Conservation (phyloP, 1,140 invertebrate species). For the Trachelipus rathkii region DNA sequence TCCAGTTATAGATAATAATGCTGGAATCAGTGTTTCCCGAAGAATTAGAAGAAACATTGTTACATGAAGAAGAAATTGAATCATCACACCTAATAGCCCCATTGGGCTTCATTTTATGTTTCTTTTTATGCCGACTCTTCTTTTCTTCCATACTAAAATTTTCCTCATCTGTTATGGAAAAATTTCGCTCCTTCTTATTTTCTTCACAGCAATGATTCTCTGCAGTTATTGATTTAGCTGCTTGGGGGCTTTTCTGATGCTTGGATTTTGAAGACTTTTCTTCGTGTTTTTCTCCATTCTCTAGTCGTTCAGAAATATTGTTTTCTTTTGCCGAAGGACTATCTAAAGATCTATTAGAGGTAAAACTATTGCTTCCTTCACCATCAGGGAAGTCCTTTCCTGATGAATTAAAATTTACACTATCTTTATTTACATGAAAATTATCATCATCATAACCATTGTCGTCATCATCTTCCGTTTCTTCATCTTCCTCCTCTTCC, state of each 20-base stretch:
- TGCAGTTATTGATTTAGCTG: neutral
- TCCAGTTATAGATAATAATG: neutral
- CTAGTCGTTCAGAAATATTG: neutral
- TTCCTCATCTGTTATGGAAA: neutral
- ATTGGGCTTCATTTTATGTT: neutral
- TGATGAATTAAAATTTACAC: neutral
- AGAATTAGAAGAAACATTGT: too few species aligned
- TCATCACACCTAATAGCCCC: too few species aligned
- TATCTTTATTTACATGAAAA: too few species aligned
- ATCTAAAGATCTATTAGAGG: neutral
- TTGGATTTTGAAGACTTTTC: neutral
- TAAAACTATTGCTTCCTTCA: neutral
- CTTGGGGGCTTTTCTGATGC: neutral
- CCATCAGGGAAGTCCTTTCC: neutral
- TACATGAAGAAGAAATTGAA: neutral
- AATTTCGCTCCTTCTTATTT: constrained; percentile 3
- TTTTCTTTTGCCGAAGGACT: neutral
- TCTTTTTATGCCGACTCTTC: constrained; percentile 1
- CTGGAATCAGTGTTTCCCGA: neutral
- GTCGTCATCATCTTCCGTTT: neutral
- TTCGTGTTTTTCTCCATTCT: neutral
- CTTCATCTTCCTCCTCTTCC: neutral
- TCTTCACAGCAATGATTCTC: neutral
- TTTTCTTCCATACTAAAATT: constrained; percentile 6
- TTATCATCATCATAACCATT: neutral